Conservation (phyloP, 2,888 invertebrate genomes). For the Acanthosepion pharaonis region DNA sequence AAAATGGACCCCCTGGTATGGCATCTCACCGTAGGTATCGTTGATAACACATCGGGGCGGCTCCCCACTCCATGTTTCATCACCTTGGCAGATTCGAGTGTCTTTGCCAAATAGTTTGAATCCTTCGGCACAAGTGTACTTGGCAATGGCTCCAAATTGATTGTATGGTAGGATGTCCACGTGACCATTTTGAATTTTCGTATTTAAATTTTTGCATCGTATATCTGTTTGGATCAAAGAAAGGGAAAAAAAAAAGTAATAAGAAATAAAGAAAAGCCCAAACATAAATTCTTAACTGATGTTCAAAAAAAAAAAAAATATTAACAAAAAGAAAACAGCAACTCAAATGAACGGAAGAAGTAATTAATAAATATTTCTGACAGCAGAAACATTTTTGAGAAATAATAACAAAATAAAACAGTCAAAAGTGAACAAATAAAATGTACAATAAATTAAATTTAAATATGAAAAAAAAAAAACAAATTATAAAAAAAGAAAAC, state of each 20-base stretch:
- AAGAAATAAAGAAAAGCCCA: background rate
- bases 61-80: constrained; percentile 75
- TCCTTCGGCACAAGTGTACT: constrained; percentile 74
- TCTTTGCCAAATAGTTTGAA: constrained; percentile 74
- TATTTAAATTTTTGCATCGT: constrained; percentile 69
- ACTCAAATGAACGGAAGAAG: background rate
- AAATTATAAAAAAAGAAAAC: background rate
- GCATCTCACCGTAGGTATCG: constrained; percentile 52
- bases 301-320: background rate
- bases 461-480: background rate
- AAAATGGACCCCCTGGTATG: constrained; percentile 33
- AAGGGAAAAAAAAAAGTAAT: background rate
- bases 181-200: constrained; percentile 69
- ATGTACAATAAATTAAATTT: background rate
- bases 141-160: constrained; percentile 69
- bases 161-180: constrained; percentile 71
- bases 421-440: background rate
- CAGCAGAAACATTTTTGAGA: background rate
- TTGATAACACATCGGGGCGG: constrained; percentile 73
- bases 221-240: constrained; percentile 62
- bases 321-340: background rate
- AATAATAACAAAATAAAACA: background rate
- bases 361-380: background rate
- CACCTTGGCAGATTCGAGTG: constrained; percentile 75
- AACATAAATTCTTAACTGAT: background rate